Percentiles rank a stretch among this genome's conserved stretches.
Conservation (phyloP, 2,113 vertebrate species). For the Xenotilapia flavipinnis region DNA sequence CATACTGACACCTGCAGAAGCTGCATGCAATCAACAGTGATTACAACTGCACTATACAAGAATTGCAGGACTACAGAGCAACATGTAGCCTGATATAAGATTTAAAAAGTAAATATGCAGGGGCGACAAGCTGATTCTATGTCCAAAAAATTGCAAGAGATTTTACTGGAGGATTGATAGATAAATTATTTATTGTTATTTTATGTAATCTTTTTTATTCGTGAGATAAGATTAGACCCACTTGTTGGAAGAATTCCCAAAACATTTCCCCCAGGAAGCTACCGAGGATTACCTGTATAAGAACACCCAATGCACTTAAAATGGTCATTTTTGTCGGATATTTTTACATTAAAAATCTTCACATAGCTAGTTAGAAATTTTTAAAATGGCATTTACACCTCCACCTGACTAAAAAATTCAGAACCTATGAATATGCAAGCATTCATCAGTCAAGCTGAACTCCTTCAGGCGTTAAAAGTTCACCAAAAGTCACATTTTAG, state of each 20-base stretch:
- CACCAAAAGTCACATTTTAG: not conserved
- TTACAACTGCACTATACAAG: not conserved
- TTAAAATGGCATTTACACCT: not conserved
- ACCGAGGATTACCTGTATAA: not conserved
- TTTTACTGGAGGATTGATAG: not conserved
- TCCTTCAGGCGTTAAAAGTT: not conserved
- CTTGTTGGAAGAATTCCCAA: not conserved
- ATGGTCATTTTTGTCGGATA: not conserved
- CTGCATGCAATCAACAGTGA: slow-evolving; percentile 33
- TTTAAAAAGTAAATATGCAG: not conserved
- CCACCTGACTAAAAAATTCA: not conserved
- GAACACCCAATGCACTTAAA: not conserved
- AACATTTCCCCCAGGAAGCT: not conserved
- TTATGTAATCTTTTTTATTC: not conserved
- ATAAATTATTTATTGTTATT: not conserved
- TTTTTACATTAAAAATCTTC: not conserved
- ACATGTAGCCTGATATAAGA: not conserved
- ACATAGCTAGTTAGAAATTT: not conserved
- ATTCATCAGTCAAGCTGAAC: not conserved
- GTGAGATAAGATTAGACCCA: not conserved
- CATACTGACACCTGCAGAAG: slow-evolving; percentile 88
- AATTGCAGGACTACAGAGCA: not conserved
- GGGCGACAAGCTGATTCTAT: not conserved
- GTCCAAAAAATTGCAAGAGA: not conserved
- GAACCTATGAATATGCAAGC: not conserved